Conservation (phyloP, 2,797 vertebrate species). For the Carapus acus region DNA sequence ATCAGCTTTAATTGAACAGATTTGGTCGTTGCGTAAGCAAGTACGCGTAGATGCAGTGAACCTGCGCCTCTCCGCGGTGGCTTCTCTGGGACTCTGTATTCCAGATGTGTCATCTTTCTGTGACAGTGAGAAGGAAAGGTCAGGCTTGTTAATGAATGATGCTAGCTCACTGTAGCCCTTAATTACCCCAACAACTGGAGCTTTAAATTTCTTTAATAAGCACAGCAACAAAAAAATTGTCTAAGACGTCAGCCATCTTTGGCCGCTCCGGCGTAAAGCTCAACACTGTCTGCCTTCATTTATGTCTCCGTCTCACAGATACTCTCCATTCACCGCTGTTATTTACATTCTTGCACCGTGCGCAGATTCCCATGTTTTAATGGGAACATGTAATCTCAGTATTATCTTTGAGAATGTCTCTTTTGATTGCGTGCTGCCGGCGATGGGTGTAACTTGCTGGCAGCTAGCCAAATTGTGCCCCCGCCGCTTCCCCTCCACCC, state of each 20-base stretch:
- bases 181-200: conserved; percentile 31
- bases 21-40: background rate
- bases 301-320: too few species aligned
- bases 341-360: too few species aligned
- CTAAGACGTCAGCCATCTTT: conserved; percentile 14
- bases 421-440: too few species aligned
- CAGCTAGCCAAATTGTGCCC: background rate
- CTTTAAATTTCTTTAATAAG: conserved; percentile 22
- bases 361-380: background rate
- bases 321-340: too few species aligned
- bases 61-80: too few species aligned
- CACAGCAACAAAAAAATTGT: conserved; percentile 16
- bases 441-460: too few species aligned
- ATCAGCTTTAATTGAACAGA: too few species aligned
- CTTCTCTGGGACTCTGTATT: background rate
- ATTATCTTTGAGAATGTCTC: background rate
- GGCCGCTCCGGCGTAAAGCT: conserved; percentile 3
- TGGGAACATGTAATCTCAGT: background rate
- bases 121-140: conserved; percentile 33
- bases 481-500: too few species aligned
- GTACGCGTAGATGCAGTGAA: too few species aligned
- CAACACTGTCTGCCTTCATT: too few species aligned
- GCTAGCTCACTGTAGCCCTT: conserved; percentile 12
- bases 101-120: conserved; percentile 14
- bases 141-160: conserved; percentile 21